phyloP scores from a whole-genome alignment of 2,888 invertebrate species.

The Scrobipalpa atriplicella region DNA sequence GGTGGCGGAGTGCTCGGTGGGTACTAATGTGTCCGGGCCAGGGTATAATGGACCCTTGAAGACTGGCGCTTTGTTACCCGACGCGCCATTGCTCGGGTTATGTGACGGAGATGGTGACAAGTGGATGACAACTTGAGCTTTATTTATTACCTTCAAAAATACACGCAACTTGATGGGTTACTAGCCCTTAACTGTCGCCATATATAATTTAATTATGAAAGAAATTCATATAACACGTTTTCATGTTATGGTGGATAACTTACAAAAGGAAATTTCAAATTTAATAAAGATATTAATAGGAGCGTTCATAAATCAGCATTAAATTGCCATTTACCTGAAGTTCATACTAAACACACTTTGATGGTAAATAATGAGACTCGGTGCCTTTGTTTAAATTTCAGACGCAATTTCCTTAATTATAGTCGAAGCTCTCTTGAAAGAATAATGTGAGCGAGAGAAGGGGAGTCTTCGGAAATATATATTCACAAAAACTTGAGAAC shows the following conservation, averaged over 20 bases:
- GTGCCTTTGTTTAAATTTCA: constrained; percentile 58
- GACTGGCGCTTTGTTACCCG: constrained; percentile 49
- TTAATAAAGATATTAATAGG: not conserved
- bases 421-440: constrained; percentile 60
- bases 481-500: not conserved
- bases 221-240: not conserved
- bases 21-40: constrained; percentile 38
- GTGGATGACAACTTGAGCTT: constrained; percentile 16
- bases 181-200: too few relatives aligned
- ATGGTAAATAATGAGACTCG: constrained; percentile 51
- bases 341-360: constrained; percentile 49
- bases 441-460: constrained; percentile 56
- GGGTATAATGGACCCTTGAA: constrained; percentile 46
- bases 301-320: constrained; percentile 36
- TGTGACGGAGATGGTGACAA: constrained; percentile 2
- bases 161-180: not conserved
- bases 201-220: too few relatives aligned
- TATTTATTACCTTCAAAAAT: constrained; percentile 1
- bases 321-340: constrained; percentile 39
- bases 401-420: constrained; percentile 71
- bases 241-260: not conserved
- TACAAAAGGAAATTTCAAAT: not conserved
- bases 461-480: not conserved
- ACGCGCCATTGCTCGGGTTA: constrained; percentile 40
- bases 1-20: constrained; percentile 24